These are phyloP conservation scores for Hippopotamyrus pictus DNA, from an alignment of 2,797 vertebrate genomes.

Conservation along the genomic window DNA sequence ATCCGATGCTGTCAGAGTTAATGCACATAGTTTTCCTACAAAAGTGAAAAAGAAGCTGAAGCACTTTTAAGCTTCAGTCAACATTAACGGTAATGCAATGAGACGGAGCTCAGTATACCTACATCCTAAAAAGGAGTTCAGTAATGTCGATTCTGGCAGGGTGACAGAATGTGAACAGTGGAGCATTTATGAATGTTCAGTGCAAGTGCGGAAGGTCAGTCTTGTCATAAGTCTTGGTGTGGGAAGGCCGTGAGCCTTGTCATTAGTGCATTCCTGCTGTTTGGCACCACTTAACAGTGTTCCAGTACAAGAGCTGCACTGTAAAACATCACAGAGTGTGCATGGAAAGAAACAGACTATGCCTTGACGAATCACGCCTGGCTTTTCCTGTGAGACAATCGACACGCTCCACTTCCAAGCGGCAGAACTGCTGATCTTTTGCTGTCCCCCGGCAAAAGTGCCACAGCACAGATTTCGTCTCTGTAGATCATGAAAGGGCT, in stretches of 20 bases:
- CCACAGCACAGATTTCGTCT: not conserved
- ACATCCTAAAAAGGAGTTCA: not conserved
- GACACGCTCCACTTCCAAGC: not conserved
- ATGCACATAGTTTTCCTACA: not conserved
- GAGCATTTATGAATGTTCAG: not conserved
- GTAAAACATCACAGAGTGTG: not conserved
- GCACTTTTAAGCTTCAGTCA: not conserved
- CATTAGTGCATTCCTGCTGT: not conserved
- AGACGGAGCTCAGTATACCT: not conserved
- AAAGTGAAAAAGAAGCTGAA: not conserved
- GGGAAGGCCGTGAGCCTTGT: not conserved
- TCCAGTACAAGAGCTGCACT: not conserved
- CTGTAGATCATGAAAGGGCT: not conserved
- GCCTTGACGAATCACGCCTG: not conserved
- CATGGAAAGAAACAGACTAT: not conserved
- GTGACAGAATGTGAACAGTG: not conserved
- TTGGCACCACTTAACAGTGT: conserved; percentile 4
- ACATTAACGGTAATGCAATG: not conserved
- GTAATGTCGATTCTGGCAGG: not conserved
- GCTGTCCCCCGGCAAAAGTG: not conserved
- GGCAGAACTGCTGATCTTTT: not conserved
- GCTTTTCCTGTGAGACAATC: not conserved
- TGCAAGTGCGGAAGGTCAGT: not conserved
- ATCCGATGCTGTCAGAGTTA: not conserved
- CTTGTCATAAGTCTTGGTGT: not conserved